phyloP scores from a whole-genome alignment of 2,113 vertebrate species.

The Trogon surrucura region DNA sequence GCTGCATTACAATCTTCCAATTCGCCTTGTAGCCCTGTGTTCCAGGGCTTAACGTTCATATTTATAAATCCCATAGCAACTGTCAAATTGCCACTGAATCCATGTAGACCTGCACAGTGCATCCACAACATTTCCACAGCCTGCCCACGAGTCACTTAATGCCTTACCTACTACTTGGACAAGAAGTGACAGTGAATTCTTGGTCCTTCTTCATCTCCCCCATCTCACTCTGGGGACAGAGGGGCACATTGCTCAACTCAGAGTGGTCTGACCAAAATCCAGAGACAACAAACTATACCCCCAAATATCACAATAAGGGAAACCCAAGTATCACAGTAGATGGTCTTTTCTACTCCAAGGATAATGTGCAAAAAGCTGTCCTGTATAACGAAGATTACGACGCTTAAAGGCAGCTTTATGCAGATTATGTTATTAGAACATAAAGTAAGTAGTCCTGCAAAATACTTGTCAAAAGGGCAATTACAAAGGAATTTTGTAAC shows the following conservation, averaged over 20 bases:
- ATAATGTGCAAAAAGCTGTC: background rate
- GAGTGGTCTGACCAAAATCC: too few relatives aligned
- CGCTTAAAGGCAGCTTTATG: background rate
- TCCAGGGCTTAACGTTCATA: background rate
- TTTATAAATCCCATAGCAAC: background rate
- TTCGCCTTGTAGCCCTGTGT: background rate
- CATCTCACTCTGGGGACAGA: background rate
- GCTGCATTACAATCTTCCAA: background rate
- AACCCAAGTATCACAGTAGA: background rate
- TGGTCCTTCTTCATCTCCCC: background rate
- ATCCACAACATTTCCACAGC: background rate
- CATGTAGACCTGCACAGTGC: background rate
- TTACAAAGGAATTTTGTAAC: background rate
- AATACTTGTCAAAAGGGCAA: background rate
- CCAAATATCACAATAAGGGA: background rate
- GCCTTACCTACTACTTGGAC: background rate
- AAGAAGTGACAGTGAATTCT: background rate
- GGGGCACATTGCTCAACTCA: too few relatives aligned
- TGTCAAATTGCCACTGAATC: background rate
- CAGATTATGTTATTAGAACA: background rate
- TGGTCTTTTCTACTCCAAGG: background rate
- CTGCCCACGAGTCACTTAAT: background rate
- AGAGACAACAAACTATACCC: background rate
- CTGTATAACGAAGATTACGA: background rate
- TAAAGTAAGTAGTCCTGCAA: background rate